A percentile compares a stretch with the other conserved stretches of the same genome.
phyloP scores from a whole-genome alignment of 2,888 invertebrate genomes.

The Drosophila prolongata region DNA sequence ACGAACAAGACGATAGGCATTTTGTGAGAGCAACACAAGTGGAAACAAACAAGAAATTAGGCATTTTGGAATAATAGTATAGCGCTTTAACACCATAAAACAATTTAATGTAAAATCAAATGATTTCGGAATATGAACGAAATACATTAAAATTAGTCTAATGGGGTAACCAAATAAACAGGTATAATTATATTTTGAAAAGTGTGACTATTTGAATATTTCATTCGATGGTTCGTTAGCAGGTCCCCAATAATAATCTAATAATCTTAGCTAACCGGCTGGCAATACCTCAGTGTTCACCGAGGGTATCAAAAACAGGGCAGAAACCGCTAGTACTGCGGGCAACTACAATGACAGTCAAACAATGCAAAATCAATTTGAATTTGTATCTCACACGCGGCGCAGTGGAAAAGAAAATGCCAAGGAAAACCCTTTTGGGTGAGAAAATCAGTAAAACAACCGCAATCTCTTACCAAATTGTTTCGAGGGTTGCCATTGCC shows the following conservation, averaged over 20 bases:
- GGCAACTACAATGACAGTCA: conserved; percentile 69
- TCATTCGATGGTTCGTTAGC: conserved; percentile 41
- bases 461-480: conserved; percentile 81
- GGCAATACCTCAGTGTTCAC: background rate
- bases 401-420: conserved; percentile 1
- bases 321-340: conserved; percentile 44
- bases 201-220: no score
- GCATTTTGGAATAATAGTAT: no score
- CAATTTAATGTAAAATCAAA: background rate
- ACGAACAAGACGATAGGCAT: conserved; percentile 62
- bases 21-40: background rate
- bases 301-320: background rate
- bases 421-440: conserved; percentile 44
- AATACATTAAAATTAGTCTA: no score
- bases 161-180: no score
- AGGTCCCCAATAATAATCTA: conserved; percentile 77
- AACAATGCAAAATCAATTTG: conserved; percentile 82
- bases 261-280: conserved; percentile 53
- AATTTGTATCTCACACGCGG: conserved; percentile 71
- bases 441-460: conserved; percentile 80
- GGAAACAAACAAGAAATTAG: background rate
- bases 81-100: no score
- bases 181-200: no score
- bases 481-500: conserved; percentile 53
- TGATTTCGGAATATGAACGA: background rate